These are phyloP conservation scores for Tinea pellionella DNA, from an alignment of 2,888 invertebrate genomes.

Conservation along the genomic window DNA sequence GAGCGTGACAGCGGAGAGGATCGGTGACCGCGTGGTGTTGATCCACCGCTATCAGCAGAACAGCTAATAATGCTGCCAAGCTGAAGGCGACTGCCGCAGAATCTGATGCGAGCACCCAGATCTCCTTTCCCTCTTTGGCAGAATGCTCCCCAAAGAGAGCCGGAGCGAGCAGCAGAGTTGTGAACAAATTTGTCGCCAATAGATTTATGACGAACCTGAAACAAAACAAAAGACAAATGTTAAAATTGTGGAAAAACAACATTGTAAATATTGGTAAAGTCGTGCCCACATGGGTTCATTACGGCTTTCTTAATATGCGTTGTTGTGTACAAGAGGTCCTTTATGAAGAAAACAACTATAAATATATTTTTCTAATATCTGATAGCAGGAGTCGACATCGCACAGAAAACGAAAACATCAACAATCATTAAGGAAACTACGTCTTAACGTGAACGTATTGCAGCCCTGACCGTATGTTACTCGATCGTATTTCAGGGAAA, in stretches of 20 bases:
- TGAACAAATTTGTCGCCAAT: conserved; percentile 59
- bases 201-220: conserved; percentile 75
- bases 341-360: conserved; percentile 1
- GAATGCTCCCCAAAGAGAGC: conserved; percentile 68
- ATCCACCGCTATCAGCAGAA: conserved; percentile 60
- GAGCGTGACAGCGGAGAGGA: conserved; percentile 62
- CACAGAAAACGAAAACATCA: background rate
- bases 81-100: conserved; percentile 54
- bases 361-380: background rate
- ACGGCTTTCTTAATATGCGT: background rate
- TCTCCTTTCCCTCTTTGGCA: conserved; percentile 72
- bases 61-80: conserved; percentile 44
- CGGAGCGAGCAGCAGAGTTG: conserved; percentile 60
- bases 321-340: background rate
- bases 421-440: conserved; percentile 2
- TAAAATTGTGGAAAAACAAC: conserved; percentile 17
- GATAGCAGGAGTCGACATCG: background rate
- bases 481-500: background rate
- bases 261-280: conserved; percentile 19
- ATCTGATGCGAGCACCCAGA: conserved; percentile 69
- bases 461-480: background rate
- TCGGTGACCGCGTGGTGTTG: conserved; percentile 67
- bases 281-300: conserved; percentile 13
- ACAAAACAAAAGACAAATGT: conserved; percentile 33
- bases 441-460: background rate